Base-by-base conservation (phyloP, 2,797 vertebrate genomes). In the Perodicticus potto region DNA sequence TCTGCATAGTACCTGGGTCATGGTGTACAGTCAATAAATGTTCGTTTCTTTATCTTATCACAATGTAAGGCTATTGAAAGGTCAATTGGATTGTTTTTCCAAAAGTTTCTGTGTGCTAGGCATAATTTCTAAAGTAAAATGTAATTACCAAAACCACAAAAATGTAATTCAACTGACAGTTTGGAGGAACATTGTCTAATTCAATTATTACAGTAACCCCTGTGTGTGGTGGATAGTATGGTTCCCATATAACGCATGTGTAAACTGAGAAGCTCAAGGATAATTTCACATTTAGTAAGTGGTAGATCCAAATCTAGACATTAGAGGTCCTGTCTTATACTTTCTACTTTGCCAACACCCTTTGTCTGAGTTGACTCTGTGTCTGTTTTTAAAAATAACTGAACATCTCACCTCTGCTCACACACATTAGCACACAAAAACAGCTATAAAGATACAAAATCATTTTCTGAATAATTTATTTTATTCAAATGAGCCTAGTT, bases 111-210 rank as follows among this genome's bases (percentile, higher is more conserved):
- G 34, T 65, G 23, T 91, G 20, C 74, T 77, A 53, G n/a, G 3
- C 90, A 43, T 88, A 72, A 91, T 96, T 96, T 92, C 53, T 57
- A 70, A 92, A 94, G 59, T 94, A 85, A 94, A 84, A n/a, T 69
- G 6, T 59, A 85, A n/a, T 1, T 80, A 81, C 63, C 10, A 34
- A 88, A 92, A 67, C 25, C 11, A 57, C 76, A 12, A 61, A 81
- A 82, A 57, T 55, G 91, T 81, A 86, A 49, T 89, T 76, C 29
- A 84, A 3, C 12, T 57, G 72, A 63, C 20, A 59, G 45, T 88
- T 88, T 23, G 78, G 32, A 92, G 49, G 22, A 53, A 93, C 13
- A n/a, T 65, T 22, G n/a, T 77, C 16, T 78, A 74, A 85, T 86
- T 59, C 45, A 67, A 2, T 67, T 10, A 59, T 91, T 6, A 14